A percentile compares a stretch with the other conserved stretches of the same genome.
Evolutionary conservation across 2,888 invertebrate species (phyloP).

Genomic region (Drosophila peninsularis): DNA sequence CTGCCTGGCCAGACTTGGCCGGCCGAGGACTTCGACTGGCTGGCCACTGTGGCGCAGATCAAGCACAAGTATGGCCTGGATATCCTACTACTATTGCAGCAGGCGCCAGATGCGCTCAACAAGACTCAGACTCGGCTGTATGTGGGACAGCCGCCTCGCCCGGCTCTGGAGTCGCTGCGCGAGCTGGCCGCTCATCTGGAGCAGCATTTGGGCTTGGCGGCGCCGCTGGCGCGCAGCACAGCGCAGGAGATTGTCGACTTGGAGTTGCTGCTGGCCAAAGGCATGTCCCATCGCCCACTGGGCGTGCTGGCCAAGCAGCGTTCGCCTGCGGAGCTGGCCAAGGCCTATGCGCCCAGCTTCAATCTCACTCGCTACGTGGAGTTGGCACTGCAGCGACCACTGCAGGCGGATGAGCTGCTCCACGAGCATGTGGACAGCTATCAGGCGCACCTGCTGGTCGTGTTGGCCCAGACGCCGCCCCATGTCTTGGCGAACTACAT

Average conservation of each 20-base stretch:
- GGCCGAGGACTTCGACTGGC: conserved; percentile 74
- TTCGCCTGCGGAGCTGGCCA: conserved; percentile 49
- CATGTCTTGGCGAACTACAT: conserved; percentile 79
- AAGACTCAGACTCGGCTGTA: conserved; percentile 60
- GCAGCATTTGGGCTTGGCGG: conserved; percentile 62
- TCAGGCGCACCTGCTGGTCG: conserved; percentile 55
- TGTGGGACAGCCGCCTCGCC: conserved; percentile 75
- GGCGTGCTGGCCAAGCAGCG: conserved; percentile 53
- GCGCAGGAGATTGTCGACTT: conserved; percentile 72
- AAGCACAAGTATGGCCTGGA: conserved; percentile 78
- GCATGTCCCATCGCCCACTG: conserved; percentile 61
- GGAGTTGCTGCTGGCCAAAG: conserved; percentile 64
- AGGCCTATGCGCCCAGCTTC: conserved; percentile 47
- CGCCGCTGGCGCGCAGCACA: conserved; percentile 45
- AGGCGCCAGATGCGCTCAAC: conserved; percentile 59
- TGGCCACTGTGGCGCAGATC: conserved; percentile 72
- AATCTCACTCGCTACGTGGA: conserved; percentile 74
- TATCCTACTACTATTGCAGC: conserved; percentile 71
- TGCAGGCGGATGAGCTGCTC: conserved; percentile 54
- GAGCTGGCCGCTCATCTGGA: conserved; percentile 48
- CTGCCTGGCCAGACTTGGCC: conserved; percentile 47
- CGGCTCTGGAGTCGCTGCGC: conserved; percentile 47
- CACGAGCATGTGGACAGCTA: conserved; percentile 77
- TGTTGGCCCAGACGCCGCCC: conserved; percentile 49
- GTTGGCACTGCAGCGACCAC: conserved; percentile 58